Conservation (phyloP, 2,888 invertebrate species). For the Polydesmus complanatus region DNA sequence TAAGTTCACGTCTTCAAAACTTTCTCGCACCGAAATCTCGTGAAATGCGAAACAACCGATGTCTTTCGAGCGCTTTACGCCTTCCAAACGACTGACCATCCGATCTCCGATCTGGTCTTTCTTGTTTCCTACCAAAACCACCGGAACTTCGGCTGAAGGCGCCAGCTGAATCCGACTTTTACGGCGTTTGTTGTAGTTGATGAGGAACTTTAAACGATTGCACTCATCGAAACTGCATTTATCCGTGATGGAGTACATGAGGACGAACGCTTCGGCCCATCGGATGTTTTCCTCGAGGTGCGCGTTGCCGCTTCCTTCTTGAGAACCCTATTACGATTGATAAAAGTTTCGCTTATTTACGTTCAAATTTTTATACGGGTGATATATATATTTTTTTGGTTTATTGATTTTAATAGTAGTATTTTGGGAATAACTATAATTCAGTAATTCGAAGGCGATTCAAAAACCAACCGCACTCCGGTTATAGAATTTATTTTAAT, state of each 20-base stretch:
- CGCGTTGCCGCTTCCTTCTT: conserved; percentile 25
- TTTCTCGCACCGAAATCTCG: conserved; percentile 71
- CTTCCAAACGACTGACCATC: conserved; percentile 61
- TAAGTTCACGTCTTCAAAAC: conserved; percentile 51
- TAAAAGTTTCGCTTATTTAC: too few relatives aligned
- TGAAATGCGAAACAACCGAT: conserved; percentile 69
- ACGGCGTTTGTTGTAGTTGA: conserved; percentile 60
- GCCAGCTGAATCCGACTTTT: conserved; percentile 40
- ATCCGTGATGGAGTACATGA: conserved; percentile 77
- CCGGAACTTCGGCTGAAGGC: conserved; percentile 49
- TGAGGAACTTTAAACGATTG: conserved; percentile 64
- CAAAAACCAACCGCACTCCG: too few relatives aligned
- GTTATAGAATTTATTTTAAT: too few relatives aligned
- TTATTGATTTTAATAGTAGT: not conserved
- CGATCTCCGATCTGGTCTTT: conserved; percentile 61
- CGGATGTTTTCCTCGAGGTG: conserved; percentile 59
- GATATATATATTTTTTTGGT: not conserved
- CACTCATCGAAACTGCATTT: conserved; percentile 79
- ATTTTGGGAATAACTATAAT: too few relatives aligned
- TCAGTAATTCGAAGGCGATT: too few relatives aligned
- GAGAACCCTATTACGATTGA: too few relatives aligned
- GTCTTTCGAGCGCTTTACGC: conserved; percentile 56
- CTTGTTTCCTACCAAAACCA: conserved; percentile 70
- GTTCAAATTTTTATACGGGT: too few relatives aligned
- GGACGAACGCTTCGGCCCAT: conserved; percentile 76